Evolutionary conservation across 2,113 vertebrate genomes (phyloP).

Genomic region (Phyllostomus discolor): DNA sequence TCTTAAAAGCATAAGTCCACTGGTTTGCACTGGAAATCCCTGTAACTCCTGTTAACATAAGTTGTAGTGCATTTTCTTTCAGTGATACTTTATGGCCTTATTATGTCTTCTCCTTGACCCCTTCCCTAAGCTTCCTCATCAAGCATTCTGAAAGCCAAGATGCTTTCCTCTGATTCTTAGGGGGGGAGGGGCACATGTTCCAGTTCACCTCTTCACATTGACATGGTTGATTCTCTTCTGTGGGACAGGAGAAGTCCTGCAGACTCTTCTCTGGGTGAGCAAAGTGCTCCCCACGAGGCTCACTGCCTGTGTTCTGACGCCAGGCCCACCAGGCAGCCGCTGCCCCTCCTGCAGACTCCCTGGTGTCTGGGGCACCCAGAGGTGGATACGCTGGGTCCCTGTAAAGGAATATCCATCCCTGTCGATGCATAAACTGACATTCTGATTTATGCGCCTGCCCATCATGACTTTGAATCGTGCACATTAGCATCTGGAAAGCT

Average conservation of each 20-base stretch:
- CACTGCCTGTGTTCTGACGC: background rate
- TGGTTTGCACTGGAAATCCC: background rate
- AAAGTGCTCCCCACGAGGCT: background rate
- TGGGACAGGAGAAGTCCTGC: too few species aligned
- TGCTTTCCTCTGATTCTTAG: background rate
- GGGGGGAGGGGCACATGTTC: background rate
- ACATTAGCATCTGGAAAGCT: background rate
- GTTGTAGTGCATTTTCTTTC: background rate
- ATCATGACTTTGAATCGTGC: background rate
- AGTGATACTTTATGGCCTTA: background rate
- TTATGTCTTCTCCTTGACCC: background rate
- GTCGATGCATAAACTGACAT: background rate
- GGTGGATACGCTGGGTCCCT: background rate
- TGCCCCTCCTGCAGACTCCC: background rate
- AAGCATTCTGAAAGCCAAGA: background rate
- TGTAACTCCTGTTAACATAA: background rate
- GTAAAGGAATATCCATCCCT: background rate
- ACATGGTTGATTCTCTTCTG: background rate
- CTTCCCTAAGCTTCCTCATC: background rate
- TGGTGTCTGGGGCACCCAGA: background rate
- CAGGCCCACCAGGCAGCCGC: background rate
- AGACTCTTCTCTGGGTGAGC: background rate
- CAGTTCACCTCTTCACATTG: background rate
- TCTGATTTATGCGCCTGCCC: background rate
- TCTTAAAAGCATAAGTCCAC: background rate